These are phyloP conservation scores for Pelmatolapia mariae DNA, from an alignment of 2,113 vertebrate species.

Conservation along the genomic window DNA sequence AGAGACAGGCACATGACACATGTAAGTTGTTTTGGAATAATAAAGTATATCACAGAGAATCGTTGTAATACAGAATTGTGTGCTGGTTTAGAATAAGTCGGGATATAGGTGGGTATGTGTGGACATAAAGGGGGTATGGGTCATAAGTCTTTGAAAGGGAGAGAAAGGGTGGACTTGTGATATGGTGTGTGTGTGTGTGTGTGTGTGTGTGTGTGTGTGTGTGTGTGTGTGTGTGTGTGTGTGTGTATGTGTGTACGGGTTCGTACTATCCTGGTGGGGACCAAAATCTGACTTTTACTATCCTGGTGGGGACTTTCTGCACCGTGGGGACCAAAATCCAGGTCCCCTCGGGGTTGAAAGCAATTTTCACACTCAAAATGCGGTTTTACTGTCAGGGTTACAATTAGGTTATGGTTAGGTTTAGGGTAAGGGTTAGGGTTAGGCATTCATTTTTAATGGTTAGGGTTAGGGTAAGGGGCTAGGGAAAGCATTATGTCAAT, in stretches of 20 bases:
- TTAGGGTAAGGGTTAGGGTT: no score
- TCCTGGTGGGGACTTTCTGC: no score
- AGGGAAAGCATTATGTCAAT: no score
- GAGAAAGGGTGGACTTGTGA: neutral
- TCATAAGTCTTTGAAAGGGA: neutral
- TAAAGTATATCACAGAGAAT: neutral
- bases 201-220: neutral
- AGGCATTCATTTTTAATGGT: no score
- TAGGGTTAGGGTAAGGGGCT: no score
- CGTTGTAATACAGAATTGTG: fast-evolving
- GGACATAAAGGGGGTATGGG: conserved; percentile 25
- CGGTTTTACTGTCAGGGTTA: no score
- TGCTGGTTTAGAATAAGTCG: neutral
- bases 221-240: neutral
- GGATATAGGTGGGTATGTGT: neutral
- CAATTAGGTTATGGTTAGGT: no score
- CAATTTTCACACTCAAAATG: no score
- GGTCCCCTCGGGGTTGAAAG: no score
- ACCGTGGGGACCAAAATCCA: no score
- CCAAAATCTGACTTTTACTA: no score
- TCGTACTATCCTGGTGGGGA: no score
- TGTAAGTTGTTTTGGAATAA: neutral
- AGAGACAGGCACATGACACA: neutral
- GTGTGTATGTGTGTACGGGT: neutral
- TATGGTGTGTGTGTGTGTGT: neutral